These are phyloP conservation scores for Setophaga coronata DNA, from an alignment of 2,113 vertebrate species.

Conservation along the genomic window DNA sequence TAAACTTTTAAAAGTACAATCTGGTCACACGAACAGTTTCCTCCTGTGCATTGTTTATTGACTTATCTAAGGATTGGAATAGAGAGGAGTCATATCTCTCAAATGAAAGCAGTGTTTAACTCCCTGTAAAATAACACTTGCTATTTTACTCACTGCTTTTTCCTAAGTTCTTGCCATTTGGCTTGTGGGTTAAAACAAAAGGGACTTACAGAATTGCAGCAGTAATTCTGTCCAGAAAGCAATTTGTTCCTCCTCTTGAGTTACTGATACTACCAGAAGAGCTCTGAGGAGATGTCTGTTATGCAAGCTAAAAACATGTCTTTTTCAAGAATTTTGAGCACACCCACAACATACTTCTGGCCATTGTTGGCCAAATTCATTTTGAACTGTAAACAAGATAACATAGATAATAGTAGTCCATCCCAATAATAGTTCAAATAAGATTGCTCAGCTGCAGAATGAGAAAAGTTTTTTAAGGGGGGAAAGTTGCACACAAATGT, in stretches of 20 bases:
- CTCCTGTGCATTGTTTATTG: not conserved
- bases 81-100: not conserved
- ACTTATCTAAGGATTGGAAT: not conserved
- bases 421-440: not conserved
- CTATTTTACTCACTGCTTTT: not conserved
- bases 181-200: not conserved
- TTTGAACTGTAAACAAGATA: not conserved
- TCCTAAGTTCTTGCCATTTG: not conserved
- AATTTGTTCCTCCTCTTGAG: not conserved
- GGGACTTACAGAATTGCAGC: not conserved
- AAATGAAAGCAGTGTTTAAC: not conserved
- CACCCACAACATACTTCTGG: not conserved
- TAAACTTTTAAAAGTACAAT: not conserved
- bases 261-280: not conserved
- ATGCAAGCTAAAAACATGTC: not conserved
- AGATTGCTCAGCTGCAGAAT: not conserved
- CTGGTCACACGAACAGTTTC: not conserved
- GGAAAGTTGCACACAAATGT: not conserved
- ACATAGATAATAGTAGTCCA: not conserved
- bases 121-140: not conserved
- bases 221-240: not conserved
- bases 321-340: not conserved
- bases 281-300: not conserved
- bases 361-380: not conserved
- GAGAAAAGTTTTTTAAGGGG: not conserved